A percentile compares a stretch with the other conserved stretches of the same genome.
phyloP scores from a whole-genome alignment of 2,797 vertebrate genomes.

The Acipenser transmontanus region DNA sequence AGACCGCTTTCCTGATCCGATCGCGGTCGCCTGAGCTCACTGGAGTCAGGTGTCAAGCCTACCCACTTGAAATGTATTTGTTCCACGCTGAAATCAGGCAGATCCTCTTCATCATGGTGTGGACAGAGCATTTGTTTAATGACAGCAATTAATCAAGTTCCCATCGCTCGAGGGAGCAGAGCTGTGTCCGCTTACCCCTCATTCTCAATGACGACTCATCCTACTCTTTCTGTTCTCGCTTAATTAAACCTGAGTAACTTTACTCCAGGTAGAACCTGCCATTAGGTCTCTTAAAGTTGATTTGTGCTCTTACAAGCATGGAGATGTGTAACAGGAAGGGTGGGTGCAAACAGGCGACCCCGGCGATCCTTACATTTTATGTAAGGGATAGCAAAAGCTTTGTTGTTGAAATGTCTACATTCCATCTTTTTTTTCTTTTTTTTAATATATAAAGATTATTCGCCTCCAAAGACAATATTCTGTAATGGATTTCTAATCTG shows the following conservation, averaged over 20 bases:
- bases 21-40: constrained; percentile 19
- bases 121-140: constrained; percentile 77
- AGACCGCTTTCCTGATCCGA: background rate
- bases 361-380: no score
- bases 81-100: constrained; percentile 46
- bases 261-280: background rate
- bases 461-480: constrained; percentile 28
- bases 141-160: constrained; percentile 74
- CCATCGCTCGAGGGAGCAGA: constrained; percentile 22
- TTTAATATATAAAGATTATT: constrained; percentile 21
- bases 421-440: background rate
- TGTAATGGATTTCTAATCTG: constrained; percentile 35
- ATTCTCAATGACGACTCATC: background rate
- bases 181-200: background rate
- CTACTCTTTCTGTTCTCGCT: background rate
- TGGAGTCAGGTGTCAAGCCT: constrained; percentile 47
- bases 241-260: background rate
- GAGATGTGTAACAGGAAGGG: no score
- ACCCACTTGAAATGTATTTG: constrained; percentile 53
- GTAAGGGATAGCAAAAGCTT: no score
- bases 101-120: constrained; percentile 56
- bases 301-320: no score
- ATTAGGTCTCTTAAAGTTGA: no score
- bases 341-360: no score
- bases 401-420: no score